phyloP scores from a whole-genome alignment of 2,888 invertebrate genomes.

The Amphipyra tragopoginis region DNA sequence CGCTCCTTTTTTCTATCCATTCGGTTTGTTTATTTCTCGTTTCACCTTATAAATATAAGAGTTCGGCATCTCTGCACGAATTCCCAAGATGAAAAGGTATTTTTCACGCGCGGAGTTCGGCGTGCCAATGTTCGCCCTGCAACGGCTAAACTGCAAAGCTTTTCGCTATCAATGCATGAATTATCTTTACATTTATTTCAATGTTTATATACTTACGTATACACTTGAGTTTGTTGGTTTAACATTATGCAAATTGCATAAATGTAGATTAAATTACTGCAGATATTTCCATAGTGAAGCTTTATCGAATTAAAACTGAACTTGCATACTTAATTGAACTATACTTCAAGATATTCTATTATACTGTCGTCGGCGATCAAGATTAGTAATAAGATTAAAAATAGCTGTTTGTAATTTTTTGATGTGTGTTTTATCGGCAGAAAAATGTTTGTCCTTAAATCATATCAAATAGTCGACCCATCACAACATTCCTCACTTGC shows the following conservation, averaged over 20 bases:
- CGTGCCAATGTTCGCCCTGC: conserved; percentile 65
- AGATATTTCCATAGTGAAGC: conserved; percentile 26
- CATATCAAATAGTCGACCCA: conserved; percentile 62
- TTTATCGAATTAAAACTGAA: conserved; percentile 42
- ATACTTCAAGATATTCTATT: no score
- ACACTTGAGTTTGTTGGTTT: conserved; percentile 9
- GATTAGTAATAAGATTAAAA: no score
- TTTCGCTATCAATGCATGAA: conserved; percentile 72
- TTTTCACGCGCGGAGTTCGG: conserved; percentile 79
- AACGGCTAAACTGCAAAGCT: conserved; percentile 71
- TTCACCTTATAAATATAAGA: conserved; percentile 87
- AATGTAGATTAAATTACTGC: conserved; percentile 31
- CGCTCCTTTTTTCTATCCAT: conserved; percentile 77
- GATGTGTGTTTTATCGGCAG: not conserved
- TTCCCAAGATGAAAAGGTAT: conserved; percentile 88
- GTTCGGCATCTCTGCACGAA: conserved; percentile 84
- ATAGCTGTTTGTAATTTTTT: no score
- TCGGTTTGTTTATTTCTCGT: conserved; percentile 86
- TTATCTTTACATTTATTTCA: conserved; percentile 54
- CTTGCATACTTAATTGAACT: conserved; percentile 9
- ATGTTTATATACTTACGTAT: conserved; percentile 16
- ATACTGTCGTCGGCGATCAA: no score
- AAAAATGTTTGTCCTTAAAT: conserved; percentile 56
- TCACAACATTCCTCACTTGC: conserved; percentile 73
- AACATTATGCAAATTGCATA: conserved; percentile 28